phyloP scores from a whole-genome alignment of 2,888 invertebrate species.

The Polydrusus pterygomalis region DNA sequence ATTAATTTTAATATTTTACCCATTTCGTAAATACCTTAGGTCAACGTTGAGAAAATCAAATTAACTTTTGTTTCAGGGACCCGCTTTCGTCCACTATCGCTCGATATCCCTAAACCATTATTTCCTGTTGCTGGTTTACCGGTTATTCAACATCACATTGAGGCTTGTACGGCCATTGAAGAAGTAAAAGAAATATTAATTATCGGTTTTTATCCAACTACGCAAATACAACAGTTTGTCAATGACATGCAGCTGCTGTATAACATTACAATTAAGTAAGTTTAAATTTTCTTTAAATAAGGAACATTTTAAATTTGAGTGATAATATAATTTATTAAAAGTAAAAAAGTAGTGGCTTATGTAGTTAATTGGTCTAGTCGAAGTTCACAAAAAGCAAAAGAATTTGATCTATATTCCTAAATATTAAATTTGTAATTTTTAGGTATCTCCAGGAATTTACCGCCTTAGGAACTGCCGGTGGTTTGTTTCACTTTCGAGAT shows the following conservation, averaged over 20 bases:
- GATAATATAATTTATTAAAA: no score
- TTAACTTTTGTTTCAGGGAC: conserved; percentile 84
- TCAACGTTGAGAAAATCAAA: neutral
- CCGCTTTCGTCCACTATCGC: conserved; percentile 94
- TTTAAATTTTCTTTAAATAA: neutral
- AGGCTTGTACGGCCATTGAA: conserved; percentile 88
- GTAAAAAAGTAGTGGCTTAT: no score
- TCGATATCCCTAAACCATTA: conserved; percentile 97
- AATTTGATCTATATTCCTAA: no score
- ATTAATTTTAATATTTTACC: no score
- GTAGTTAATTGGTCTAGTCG: no score
- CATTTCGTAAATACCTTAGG: no score
- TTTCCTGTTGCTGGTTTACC: conserved; percentile 98
- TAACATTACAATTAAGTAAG: conserved; percentile 84
- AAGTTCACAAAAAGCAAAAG: no score
- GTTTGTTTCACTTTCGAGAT: conserved; percentile 97
- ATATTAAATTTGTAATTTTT: conserved; percentile 53
- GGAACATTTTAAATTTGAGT: no score
- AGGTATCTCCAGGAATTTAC: conserved; percentile 97
- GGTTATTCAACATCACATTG: conserved; percentile 97
- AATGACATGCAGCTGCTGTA: conserved; percentile 89
- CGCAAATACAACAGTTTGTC: conserved; percentile 91
- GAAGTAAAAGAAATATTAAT: conserved; percentile 93
- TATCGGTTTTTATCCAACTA: conserved; percentile 93
- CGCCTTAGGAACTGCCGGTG: conserved; percentile 96